Conservation (phyloP, 2,113 vertebrate species). For the Gymnarchus niloticus region DNA sequence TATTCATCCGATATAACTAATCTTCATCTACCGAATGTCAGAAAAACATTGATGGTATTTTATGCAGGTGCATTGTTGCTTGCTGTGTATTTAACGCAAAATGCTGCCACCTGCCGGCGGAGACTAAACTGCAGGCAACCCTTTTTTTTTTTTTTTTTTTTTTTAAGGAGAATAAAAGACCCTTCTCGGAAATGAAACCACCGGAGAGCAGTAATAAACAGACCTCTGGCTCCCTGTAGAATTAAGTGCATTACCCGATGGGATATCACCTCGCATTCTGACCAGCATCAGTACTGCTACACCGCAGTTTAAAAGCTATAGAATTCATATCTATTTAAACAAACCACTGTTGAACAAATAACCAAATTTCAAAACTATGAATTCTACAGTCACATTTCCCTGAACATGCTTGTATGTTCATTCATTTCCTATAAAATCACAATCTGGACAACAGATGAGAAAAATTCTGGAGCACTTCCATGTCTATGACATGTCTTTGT, state of each 20-base stretch:
- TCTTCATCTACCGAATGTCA: not conserved
- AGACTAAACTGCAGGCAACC: not conserved
- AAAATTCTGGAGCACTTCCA: no score
- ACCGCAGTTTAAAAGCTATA: not conserved
- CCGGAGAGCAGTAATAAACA: not conserved
- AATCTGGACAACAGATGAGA: not conserved
- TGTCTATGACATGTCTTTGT: not conserved
- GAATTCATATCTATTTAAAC: not conserved
- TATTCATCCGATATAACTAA: not conserved
- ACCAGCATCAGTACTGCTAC: not conserved
- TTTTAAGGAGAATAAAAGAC: not conserved
- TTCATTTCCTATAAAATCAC: not conserved
- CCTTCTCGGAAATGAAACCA: not conserved
- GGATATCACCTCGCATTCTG: not conserved
- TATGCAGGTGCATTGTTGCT: not conserved
- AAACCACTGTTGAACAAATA: not conserved
- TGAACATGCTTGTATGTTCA: not conserved
- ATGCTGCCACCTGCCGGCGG: conserved; percentile 22
- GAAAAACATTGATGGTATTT: not conserved
- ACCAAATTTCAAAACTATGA: not conserved
- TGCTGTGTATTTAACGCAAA: not conserved
- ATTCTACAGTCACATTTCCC: not conserved
- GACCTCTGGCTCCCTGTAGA: not conserved
- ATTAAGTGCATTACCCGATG: conserved; percentile 1
- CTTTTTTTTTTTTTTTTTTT: not conserved